phyloP scores from a whole-genome alignment of 2,113 vertebrate species.

The Lepidothrix coronata region DNA sequence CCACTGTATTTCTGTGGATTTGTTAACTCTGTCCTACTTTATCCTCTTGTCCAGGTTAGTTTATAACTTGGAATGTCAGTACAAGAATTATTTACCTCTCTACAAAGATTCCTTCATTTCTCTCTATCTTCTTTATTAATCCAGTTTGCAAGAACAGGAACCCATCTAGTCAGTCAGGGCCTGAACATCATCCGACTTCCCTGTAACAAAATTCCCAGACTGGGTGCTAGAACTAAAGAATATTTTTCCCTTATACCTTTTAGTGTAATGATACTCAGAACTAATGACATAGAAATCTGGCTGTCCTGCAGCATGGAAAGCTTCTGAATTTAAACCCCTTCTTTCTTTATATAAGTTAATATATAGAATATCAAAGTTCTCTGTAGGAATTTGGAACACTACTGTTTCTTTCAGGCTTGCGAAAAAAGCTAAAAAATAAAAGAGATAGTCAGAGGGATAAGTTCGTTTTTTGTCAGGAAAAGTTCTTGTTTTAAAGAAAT shows the following conservation, averaged over 20 bases:
- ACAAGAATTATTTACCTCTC: background rate
- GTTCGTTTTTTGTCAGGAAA: background rate
- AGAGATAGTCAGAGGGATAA: background rate
- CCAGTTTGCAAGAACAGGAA: background rate
- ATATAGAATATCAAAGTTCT: background rate
- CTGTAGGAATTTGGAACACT: background rate
- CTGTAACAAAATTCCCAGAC: background rate
- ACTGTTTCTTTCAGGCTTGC: background rate
- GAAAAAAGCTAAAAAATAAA: background rate
- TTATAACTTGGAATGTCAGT: background rate
- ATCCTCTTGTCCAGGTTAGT: background rate
- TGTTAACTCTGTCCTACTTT: background rate
- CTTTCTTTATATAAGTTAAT: background rate
- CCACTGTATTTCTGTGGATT: background rate
- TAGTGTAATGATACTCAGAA: background rate
- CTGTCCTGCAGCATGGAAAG: fast-evolving
- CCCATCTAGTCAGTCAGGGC: background rate
- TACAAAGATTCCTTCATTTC: background rate
- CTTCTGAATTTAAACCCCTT: background rate
- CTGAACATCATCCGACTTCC: background rate
- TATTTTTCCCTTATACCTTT: background rate
- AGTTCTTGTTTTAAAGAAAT: background rate
- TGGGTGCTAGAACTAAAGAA: background rate
- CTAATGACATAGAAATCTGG: background rate
- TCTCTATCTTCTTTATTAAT: background rate